Conservation (phyloP, 1,140 invertebrate species). For the Drosophila persimilis region DNA sequence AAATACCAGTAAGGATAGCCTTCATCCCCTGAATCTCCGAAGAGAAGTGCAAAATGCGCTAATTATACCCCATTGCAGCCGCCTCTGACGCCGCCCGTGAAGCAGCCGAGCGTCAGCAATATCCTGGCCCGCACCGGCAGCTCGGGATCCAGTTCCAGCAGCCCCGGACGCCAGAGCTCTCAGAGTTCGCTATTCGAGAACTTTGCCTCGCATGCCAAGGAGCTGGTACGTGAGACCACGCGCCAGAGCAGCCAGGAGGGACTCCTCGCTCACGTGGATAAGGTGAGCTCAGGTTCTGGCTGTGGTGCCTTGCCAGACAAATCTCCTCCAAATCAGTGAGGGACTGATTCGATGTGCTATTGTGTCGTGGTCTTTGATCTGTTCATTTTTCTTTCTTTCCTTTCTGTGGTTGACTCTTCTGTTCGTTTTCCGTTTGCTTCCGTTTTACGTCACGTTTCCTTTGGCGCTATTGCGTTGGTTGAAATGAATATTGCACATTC, state of each 20-base stretch:
- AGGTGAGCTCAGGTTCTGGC: constrained; percentile 84
- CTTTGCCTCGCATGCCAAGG: constrained; percentile 93
- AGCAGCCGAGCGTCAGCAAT: constrained; percentile 87
- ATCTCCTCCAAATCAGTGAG: constrained; percentile 14
- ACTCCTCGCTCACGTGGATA: constrained; percentile 94
- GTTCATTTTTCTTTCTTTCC: constrained; percentile 21
- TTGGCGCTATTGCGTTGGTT: constrained; percentile 5
- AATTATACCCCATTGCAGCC: constrained; percentile 34
- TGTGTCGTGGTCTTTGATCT: constrained; percentile 61
- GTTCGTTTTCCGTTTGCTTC: neutral
- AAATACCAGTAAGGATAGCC: constrained; percentile 62
- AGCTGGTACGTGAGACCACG: constrained; percentile 92
- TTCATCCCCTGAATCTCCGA: too few relatives aligned
- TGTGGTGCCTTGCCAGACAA: neutral
- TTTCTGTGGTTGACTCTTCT: constrained; percentile 1
- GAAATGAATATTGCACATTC: constrained; percentile 21
- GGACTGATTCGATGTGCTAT: constrained; percentile 45
- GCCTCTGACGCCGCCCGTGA: constrained; percentile 84
- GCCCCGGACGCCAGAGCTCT: constrained; percentile 87
- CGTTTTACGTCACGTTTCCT: constrained; percentile 1
- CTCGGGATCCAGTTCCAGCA: constrained; percentile 85
- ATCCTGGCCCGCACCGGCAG: constrained; percentile 87
- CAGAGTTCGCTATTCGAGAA: constrained; percentile 93
- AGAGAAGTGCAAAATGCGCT: too few relatives aligned
- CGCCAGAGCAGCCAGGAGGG: constrained; percentile 95